phyloP scores from a whole-genome alignment of 2,888 invertebrate species.

The Plusia festucae region DNA sequence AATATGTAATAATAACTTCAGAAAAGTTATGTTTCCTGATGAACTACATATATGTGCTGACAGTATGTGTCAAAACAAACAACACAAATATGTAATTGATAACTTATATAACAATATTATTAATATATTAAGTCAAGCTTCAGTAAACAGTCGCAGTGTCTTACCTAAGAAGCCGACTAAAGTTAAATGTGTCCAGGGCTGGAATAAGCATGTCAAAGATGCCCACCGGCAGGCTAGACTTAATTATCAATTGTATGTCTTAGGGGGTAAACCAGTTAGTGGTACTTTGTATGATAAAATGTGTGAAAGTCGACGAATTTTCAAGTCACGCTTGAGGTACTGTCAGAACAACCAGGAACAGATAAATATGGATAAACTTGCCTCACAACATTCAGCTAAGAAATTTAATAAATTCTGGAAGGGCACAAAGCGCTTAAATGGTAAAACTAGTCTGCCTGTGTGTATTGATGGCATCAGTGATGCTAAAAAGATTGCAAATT shows the following conservation, averaged over 20 bases:
- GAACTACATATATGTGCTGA: conserved; percentile 13
- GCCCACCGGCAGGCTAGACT: conserved; percentile 14
- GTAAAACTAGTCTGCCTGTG: too few relatives aligned
- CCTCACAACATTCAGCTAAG: too few relatives aligned
- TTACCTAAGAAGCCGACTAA: not conserved
- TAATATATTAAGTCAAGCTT: conserved; percentile 2
- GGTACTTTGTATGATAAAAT: conserved; percentile 3
- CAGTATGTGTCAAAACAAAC: conserved; percentile 12
- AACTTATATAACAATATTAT: too few relatives aligned
- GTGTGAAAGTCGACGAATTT: too few relatives aligned
- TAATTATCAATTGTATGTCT: conserved; percentile 5
- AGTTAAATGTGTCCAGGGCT: conserved; percentile 8
- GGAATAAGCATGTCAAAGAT: too few relatives aligned
- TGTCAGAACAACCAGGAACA: too few relatives aligned
- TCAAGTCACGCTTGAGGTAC: too few relatives aligned
- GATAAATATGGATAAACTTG: too few relatives aligned
- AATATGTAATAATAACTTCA: conserved; percentile 10
- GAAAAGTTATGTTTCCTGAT: conserved; percentile 13
- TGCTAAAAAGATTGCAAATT: too few relatives aligned
- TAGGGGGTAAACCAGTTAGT: conserved; percentile 11
- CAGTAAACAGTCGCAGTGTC: not conserved
- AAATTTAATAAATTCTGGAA: too few relatives aligned
- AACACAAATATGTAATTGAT: conserved; percentile 13
- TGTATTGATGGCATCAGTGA: too few relatives aligned
- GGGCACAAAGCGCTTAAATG: too few relatives aligned